These are phyloP conservation scores for Yasuhikotakia modesta DNA, from an alignment of 2,797 vertebrate species.

Conservation along the genomic window DNA sequence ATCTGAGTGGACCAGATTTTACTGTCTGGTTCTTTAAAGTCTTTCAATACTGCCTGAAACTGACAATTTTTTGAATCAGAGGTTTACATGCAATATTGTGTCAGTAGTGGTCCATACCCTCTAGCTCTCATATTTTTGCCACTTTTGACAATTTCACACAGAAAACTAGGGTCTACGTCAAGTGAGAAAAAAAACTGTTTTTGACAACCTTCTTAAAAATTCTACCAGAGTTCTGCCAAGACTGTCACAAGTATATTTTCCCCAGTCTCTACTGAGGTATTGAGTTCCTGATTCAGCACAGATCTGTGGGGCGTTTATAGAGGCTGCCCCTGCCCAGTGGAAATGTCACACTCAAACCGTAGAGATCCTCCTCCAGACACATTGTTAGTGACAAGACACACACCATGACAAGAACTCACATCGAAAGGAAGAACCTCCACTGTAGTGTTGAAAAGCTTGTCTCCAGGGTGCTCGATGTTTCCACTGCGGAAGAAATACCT, in stretches of 20 bases:
- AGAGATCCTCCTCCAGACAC: slow-evolving; percentile 9
- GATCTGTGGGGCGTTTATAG: slow-evolving; percentile 22
- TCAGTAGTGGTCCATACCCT: background rate
- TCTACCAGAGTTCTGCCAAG: background rate
- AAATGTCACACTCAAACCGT: background rate
- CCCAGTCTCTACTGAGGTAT: background rate
- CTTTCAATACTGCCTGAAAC: too few relatives aligned
- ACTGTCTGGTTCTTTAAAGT: too few relatives aligned
- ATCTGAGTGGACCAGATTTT: too few relatives aligned
- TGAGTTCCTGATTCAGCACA: slow-evolving; percentile 1
- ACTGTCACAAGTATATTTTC: background rate
- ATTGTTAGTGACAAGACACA: background rate
- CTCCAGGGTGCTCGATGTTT: slow-evolving; percentile 96
- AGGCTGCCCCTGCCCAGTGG: background rate
- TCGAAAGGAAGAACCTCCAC: slow-evolving; percentile 96
- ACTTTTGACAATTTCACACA: background rate
- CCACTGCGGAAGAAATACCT: slow-evolving; percentile 97
- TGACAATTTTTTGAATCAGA: too few relatives aligned
- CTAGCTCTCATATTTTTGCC: background rate
- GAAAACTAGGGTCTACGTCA: background rate
- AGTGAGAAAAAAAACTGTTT: background rate
- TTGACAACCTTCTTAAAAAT: background rate
- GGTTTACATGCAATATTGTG: too few relatives aligned
- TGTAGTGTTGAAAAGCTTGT: slow-evolving; percentile 96
- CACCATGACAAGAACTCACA: slow-evolving; percentile 76